phyloP scores from a whole-genome alignment of 2,797 vertebrate genomes.

The Gallinago stenura region DNA sequence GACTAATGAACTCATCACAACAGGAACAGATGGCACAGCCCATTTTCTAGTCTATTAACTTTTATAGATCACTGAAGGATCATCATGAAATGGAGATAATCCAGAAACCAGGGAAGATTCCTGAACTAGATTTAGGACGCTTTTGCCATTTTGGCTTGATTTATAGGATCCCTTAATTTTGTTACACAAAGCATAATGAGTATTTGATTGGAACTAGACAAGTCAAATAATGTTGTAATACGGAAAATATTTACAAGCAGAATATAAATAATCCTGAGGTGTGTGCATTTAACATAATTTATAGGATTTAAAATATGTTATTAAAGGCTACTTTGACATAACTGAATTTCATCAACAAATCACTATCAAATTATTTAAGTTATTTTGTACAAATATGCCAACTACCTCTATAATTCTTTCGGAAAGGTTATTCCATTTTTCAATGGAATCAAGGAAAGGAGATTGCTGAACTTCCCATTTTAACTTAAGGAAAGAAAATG shows the following conservation, averaged over 20 bases:
- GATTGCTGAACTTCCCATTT: neutral
- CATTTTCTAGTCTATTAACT: constrained; percentile 48
- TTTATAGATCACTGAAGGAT: constrained; percentile 41
- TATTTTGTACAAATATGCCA: neutral
- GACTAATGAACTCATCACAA: neutral
- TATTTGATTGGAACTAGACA: neutral
- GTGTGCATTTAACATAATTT: neutral
- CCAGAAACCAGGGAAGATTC: neutral
- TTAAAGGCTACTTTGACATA: neutral
- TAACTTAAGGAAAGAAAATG: neutral
- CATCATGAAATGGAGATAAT: neutral
- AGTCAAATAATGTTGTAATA: neutral
- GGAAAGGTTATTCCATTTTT: neutral
- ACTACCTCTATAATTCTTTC: neutral
- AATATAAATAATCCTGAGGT: neutral
- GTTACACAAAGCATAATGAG: neutral
- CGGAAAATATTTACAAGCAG: neutral
- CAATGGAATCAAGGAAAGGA: neutral
- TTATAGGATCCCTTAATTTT: neutral
- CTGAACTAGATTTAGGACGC: neutral
- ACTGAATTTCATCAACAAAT: neutral
- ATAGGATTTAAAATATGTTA: neutral
- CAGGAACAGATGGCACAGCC: constrained; percentile 45
- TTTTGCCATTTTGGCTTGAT: neutral
- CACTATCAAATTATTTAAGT: neutral